Percentiles rank a stretch among this genome's conserved stretches.
Evolutionary conservation across 2,888 invertebrate genomes (phyloP).

Genomic region (Villa cingulata): DNA sequence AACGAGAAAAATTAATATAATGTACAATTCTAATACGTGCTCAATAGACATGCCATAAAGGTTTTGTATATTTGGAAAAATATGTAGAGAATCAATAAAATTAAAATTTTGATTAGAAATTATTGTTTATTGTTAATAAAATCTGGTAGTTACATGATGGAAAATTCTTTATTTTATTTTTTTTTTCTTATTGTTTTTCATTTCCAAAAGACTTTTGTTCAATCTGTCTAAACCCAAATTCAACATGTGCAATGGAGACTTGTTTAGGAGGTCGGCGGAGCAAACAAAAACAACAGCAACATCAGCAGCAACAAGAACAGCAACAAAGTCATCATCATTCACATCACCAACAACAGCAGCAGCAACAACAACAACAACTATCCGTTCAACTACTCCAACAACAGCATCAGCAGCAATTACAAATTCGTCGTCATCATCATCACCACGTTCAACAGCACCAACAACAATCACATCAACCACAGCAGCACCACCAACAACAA

Average conservation of each 20-base stretch:
- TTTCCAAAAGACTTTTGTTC: neutral
- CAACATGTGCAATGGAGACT: constrained; percentile 36
- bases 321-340: constrained; percentile 17
- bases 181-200: too few species aligned
- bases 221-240: neutral
- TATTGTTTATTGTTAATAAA: too few species aligned
- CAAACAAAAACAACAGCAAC: constrained; percentile 22
- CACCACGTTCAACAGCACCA: constrained; percentile 20
- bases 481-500: constrained; percentile 11
- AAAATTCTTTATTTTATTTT: neutral
- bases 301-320: constrained; percentile 13
- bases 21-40: too few species aligned
- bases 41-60: too few species aligned
- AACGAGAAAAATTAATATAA: too few species aligned
- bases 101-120: too few species aligned
- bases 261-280: constrained; percentile 33
- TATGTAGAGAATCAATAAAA: too few species aligned
- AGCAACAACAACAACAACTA: constrained; percentile 15
- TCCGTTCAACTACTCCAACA: constrained; percentile 16
- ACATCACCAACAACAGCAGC: constrained; percentile 17
- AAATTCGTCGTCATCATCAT: constrained; percentile 17
- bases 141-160: too few species aligned
- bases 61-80: too few species aligned
- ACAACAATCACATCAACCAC: constrained; percentile 12
- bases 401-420: constrained; percentile 16